Base-by-base conservation (phyloP, 2,113 vertebrate species). In the Pseudorhombus dupliciocellatus region DNA sequence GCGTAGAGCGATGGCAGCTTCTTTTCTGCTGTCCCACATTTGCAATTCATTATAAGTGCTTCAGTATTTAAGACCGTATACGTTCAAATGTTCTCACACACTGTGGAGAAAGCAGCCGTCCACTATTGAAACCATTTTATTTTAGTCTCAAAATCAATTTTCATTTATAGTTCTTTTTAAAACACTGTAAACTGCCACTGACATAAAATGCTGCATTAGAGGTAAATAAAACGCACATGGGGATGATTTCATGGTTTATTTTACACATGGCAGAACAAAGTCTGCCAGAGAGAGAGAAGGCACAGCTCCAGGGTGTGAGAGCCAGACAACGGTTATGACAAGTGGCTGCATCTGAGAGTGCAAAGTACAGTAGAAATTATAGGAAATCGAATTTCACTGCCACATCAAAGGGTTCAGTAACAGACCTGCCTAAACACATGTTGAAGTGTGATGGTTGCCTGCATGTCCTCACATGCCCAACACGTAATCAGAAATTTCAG, bases 231-330 rank as follows among this genome's bases (percentile, higher is more conserved):
- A 72, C 8, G 21, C 26, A 42, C 10, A 31, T 40, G 46, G 46
- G 14, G 34, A 22, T 40, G 44, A 60, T 37, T 68, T 25, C 44
- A 65, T 51, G 26, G 55, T 90, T 90, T 88, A 88, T 88, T 85
- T 81, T 73, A 83, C 69, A 86, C 72, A 64, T 20, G 42, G 70
- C 57, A 71, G 68, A 34, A 5, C 62, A 40, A 50, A 66, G 44
- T 1, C 73, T 50, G 72, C 60, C 59, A 24, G 7, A 65, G 52
- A 40, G 52, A 40, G 52, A 74, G 40, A 74, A 89, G 89, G 89
- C 88, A 91, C 88, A 70, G 28, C 52, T 80, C 34, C 66, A 55
- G 48, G 58, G 18, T 20, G 24, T 28, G 52, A 54, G 56, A 21
- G 11, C 31, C 0, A 4, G 40, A 75, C 11, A 16, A 61, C 6